A percentile compares a stretch with the other conserved stretches of the same genome.
phyloP scores from a whole-genome alignment of 2,888 invertebrate genomes.

The Lithophane socia region DNA sequence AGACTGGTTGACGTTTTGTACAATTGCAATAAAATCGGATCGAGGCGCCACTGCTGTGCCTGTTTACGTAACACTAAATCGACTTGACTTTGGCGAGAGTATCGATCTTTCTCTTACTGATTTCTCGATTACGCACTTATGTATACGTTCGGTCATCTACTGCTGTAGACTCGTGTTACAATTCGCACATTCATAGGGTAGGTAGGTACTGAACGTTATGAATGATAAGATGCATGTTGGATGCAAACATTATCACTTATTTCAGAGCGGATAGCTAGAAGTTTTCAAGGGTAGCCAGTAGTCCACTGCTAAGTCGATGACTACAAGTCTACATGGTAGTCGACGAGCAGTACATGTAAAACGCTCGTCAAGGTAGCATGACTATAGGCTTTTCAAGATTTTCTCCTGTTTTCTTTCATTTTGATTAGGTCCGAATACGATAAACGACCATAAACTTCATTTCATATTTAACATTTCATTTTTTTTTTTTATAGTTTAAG shows the following conservation, averaged over 20 bases:
- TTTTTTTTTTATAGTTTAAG: too few relatives aligned
- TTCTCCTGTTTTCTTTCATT: not conserved
- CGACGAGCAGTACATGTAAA: too few relatives aligned
- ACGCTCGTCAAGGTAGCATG: not conserved
- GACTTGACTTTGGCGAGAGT: constrained; percentile 71
- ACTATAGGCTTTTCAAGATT: not conserved
- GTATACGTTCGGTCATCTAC: constrained; percentile 34
- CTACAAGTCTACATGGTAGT: not conserved
- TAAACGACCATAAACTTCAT: not conserved
- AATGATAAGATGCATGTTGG: not conserved
- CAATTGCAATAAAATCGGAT: constrained; percentile 25
- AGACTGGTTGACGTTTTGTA: not conserved
- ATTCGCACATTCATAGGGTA: constrained; percentile 3
- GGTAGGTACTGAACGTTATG: not conserved
- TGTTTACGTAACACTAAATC: constrained; percentile 66
- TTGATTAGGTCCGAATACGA: not conserved
- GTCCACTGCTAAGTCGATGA: not conserved
- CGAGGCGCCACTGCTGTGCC: constrained; percentile 30
- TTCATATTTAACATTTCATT: too few relatives aligned
- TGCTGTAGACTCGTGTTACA: constrained; percentile 2
- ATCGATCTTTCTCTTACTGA: constrained; percentile 77
- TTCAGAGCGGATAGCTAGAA: not conserved
- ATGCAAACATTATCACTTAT: not conserved
- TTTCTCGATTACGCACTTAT: constrained; percentile 77
- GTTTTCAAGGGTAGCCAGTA: not conserved